phyloP scores from a whole-genome alignment of 2,797 vertebrate species.

The Sciurus vulgaris region DNA sequence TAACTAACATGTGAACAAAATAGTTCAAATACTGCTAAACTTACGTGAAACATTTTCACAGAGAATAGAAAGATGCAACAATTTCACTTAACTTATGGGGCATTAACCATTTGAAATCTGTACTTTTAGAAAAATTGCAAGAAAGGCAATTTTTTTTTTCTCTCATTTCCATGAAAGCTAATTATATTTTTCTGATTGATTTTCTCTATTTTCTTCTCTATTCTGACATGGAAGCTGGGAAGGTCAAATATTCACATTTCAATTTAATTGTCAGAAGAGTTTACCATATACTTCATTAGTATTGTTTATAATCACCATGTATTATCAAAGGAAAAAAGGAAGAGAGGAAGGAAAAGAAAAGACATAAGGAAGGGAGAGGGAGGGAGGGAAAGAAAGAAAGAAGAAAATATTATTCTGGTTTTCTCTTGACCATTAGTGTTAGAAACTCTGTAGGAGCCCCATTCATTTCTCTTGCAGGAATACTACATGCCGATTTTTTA shows the following conservation, averaged over 20 bases:
- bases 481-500: not conserved
- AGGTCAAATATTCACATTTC: slow-evolving; percentile 72
- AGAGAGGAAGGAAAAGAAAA: not conserved
- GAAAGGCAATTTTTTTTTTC: not conserved
- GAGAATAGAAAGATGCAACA: not conserved
- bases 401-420: not conserved
- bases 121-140: not conserved
- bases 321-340: not conserved
- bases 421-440: not conserved
- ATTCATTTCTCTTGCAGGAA: not conserved
- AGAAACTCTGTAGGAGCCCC: not conserved
- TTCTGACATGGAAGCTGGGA: slow-evolving; percentile 43
- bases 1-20: slow-evolving; percentile 36
- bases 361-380: not conserved
- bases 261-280: not conserved
- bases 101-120: not conserved
- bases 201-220: not conserved
- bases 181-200: not conserved
- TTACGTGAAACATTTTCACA: not conserved
- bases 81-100: not conserved
- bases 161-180: not conserved
- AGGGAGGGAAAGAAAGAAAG: rapidly evolving
- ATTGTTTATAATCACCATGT: not conserved
- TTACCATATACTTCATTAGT: slow-evolving; percentile 52
- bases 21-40: slow-evolving; percentile 18